These are phyloP conservation scores for Bos javanicus DNA, from an alignment of 2,113 vertebrate species.

Conservation along the genomic window DNA sequence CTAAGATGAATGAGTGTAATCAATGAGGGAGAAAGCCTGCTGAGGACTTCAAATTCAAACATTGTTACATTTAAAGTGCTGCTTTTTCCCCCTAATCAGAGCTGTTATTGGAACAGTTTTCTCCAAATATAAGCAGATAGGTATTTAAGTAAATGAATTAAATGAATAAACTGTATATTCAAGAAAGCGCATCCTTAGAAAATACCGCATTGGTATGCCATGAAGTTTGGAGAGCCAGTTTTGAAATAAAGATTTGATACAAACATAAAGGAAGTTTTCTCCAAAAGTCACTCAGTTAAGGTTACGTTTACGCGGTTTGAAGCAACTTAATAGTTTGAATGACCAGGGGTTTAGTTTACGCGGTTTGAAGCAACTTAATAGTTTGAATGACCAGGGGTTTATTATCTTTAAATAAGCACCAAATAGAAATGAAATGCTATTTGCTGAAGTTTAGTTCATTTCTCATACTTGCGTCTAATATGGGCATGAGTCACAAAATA, in stretches of 20 bases:
- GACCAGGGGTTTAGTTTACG: conserved; percentile 53
- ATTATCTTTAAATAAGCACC: conserved; percentile 69
- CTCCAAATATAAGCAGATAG: background rate
- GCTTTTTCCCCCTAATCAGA: conserved; percentile 25
- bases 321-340: conserved; percentile 65
- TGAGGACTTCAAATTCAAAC: conserved; percentile 74
- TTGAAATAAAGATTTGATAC: conserved; percentile 37
- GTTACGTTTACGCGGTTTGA: conserved; percentile 64
- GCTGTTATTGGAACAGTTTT: conserved; percentile 45
- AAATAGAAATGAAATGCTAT: conserved; percentile 65
- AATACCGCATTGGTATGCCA: background rate
- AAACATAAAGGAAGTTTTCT: conserved; percentile 41
- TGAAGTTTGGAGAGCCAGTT: background rate
- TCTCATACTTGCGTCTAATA: conserved; percentile 78
- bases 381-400: conserved; percentile 51
- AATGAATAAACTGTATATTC: background rate
- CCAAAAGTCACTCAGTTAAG: conserved; percentile 66
- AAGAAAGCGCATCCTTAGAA: conserved; percentile 22
- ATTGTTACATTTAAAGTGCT: conserved; percentile 57
- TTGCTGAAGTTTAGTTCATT: conserved; percentile 78
- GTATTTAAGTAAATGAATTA: background rate
- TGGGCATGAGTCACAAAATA: conserved; percentile 80
- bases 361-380: conserved; percentile 61
- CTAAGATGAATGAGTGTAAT: conserved; percentile 74
- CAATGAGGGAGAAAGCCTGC: conserved; percentile 75